Evolutionary conservation across 2,113 vertebrate genomes (phyloP).

Genomic region (Paedocypris sp.): DNA sequence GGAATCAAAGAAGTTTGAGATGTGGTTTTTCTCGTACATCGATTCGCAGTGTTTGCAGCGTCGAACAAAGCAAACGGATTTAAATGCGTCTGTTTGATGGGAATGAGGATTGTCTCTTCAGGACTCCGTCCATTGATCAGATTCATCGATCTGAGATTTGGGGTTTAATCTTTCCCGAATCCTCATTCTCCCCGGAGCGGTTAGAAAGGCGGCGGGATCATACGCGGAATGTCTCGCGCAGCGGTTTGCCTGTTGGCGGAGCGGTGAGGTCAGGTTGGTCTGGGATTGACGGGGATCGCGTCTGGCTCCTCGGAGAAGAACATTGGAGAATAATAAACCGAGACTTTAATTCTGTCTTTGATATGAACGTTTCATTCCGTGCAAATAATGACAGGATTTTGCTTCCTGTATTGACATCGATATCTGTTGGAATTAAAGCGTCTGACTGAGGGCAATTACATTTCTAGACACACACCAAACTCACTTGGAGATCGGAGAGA

Average conservation of each 20-base stretch:
- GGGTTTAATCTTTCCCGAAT: constrained; percentile 10
- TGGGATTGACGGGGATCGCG: not conserved
- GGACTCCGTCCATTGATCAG: constrained; percentile 10
- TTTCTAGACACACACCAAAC: not conserved
- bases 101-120: constrained; percentile 10
- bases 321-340: no score
- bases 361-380: no score
- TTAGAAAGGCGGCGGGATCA: constrained; percentile 10
- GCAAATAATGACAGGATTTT: no score
- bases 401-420: no score
- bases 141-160: constrained; percentile 22
- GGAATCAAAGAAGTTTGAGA: not conserved
- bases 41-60: constrained; percentile 11
- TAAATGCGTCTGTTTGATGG: not conserved
- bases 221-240: not conserved
- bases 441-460: no score
- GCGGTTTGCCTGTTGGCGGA: constrained; percentile 1
- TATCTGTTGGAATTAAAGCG: no score
- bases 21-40: constrained; percentile 11
- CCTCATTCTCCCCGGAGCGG: constrained; percentile 6
- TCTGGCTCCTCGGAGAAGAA: no score
- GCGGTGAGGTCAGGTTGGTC: not conserved
- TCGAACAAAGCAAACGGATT: constrained; percentile 19
- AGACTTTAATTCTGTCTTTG: no score
- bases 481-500: not conserved